A percentile compares a stretch with the other conserved stretches of the same genome.
phyloP scores from a whole-genome alignment of 2,797 vertebrate species.

The Myoxocephalus aenaeus region DNA sequence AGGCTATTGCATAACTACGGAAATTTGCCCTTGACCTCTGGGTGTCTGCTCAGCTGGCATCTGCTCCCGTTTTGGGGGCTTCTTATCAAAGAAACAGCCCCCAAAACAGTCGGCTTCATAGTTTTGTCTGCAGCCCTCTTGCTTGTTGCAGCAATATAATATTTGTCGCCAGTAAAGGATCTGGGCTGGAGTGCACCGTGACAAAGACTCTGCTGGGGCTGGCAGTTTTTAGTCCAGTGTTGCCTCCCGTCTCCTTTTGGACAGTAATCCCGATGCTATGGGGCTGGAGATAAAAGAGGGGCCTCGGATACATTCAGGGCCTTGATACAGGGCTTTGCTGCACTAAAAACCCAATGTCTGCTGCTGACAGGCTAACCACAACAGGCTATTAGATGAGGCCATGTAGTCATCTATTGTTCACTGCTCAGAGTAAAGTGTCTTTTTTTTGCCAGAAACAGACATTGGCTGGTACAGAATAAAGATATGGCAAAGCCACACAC shows the following conservation, averaged over 20 bases:
- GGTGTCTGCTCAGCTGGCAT: slow-evolving; percentile 53
- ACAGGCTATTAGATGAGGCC: slow-evolving; percentile 43
- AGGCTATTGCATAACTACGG: slow-evolving; percentile 72
- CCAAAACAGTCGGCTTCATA: slow-evolving; percentile 12
- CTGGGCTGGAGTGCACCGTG: slow-evolving; percentile 35
- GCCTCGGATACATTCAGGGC: slow-evolving; percentile 75
- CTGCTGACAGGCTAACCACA: slow-evolving; percentile 67
- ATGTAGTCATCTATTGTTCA: slow-evolving; percentile 59
- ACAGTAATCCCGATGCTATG: slow-evolving; percentile 79
- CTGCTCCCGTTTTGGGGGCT: slow-evolving; percentile 39
- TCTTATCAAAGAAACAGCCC: slow-evolving; percentile 37
- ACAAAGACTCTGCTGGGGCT: slow-evolving; percentile 79
- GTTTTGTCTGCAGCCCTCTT: not conserved
- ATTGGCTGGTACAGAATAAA: slow-evolving; percentile 7
- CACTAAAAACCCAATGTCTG: slow-evolving; percentile 58
- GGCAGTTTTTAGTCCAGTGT: slow-evolving; percentile 72
- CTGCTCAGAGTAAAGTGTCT: slow-evolving; percentile 4
- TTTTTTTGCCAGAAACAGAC: slow-evolving; percentile 18
- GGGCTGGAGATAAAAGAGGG: slow-evolving; percentile 76
- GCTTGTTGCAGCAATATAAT: slow-evolving; percentile 49
- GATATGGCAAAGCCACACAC: not conserved
- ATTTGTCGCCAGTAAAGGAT: slow-evolving; percentile 49
- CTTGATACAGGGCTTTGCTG: slow-evolving; percentile 76
- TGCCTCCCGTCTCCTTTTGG: slow-evolving; percentile 68
- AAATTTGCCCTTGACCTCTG: slow-evolving; percentile 63